phyloP scores from a whole-genome alignment of 2,797 vertebrate species.

The Peromyscus melanophrys region DNA sequence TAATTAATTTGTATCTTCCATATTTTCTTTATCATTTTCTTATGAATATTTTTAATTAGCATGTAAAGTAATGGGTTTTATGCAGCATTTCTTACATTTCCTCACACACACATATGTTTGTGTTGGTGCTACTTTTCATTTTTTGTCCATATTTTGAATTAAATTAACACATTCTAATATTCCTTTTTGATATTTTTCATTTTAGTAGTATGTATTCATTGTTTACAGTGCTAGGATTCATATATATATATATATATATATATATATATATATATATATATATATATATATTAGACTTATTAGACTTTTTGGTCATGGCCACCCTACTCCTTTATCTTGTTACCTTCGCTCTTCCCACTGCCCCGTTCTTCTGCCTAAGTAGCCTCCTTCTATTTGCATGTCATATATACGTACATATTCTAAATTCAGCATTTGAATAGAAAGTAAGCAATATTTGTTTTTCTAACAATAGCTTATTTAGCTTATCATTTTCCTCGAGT shows the following conservation, averaged over 20 bases:
- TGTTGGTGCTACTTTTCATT: neutral
- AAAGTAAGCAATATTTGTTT: neutral
- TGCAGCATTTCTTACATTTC: neutral
- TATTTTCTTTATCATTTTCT: neutral
- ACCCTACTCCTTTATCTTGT: neutral
- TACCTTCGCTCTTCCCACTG: neutral
- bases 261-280: neutral
- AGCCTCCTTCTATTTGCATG: neutral
- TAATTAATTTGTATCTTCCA: neutral
- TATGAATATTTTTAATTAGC: neutral
- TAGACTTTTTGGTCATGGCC: neutral
- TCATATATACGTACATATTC: neutral
- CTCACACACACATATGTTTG: neutral
- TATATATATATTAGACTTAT: neutral
- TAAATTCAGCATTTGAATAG: neutral
- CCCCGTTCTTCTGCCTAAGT: neutral
- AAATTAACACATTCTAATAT: constrained; percentile 28
- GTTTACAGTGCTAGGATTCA: neutral
- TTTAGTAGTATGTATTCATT: neutral
- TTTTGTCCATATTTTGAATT: neutral
- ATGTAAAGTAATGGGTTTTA: neutral
- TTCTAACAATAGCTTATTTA: neutral
- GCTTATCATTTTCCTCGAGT: neutral
- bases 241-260: neutral
- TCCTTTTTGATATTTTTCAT: neutral